Conservation (phyloP, 2,113 vertebrate genomes). For the Elanoides forficatus region DNA sequence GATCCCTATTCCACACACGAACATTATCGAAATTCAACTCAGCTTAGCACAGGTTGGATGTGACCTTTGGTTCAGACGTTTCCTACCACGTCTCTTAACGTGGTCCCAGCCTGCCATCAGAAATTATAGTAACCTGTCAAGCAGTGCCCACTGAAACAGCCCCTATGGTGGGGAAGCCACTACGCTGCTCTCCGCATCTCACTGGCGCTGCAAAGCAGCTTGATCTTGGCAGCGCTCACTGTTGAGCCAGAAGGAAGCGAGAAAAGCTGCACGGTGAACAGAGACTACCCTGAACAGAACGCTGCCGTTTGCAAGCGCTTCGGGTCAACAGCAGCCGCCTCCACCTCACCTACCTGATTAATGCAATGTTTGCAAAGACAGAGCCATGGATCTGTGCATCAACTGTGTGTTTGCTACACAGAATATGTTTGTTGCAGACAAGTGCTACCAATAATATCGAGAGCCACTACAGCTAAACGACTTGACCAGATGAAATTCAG, state of each 20-base stretch:
- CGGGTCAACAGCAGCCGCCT: not conserved
- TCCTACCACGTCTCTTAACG: not conserved
- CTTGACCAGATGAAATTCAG: not conserved
- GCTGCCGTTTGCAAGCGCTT: not conserved
- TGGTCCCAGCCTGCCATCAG: not conserved
- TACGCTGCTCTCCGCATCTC: not conserved
- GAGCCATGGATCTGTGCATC: not conserved
- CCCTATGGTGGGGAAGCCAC: not conserved
- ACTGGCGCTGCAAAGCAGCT: not conserved
- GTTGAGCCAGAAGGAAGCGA: not conserved
- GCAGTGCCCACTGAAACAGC: not conserved
- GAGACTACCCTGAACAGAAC: not conserved
- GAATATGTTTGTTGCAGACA: not conserved
- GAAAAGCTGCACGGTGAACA: not conserved
- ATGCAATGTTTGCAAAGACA: not conserved
- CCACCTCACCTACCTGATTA: not conserved
- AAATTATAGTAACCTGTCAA: not conserved
- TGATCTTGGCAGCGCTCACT: no score
- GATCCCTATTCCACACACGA: not conserved
- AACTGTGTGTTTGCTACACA: not conserved
- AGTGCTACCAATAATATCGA: not conserved
- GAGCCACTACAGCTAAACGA: not conserved
- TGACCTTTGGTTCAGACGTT: not conserved
- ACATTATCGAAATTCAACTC: not conserved
- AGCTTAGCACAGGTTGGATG: not conserved